These are phyloP conservation scores for Sebastes matsubarae DNA, from an alignment of 2,797 vertebrate genomes.

Conservation along the genomic window DNA sequence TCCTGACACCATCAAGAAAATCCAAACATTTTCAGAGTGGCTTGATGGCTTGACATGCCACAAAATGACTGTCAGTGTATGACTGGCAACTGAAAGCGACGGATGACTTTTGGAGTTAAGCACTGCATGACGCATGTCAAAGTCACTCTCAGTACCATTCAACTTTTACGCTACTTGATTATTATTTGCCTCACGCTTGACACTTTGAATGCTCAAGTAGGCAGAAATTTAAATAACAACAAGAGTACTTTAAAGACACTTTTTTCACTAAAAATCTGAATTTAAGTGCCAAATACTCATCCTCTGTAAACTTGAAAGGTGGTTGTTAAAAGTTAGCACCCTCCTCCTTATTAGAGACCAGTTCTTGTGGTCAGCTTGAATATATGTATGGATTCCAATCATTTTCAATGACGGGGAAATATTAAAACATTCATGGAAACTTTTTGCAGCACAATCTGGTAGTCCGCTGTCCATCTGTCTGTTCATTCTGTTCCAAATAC, in stretches of 20 bases:
- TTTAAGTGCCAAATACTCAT: not conserved
- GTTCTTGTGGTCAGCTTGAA: not conserved
- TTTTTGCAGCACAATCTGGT: not conserved
- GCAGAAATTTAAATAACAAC: conserved; percentile 28
- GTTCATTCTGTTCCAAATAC: not conserved
- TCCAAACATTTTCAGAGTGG: conserved; percentile 23
- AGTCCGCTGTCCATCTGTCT: not conserved
- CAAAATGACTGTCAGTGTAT: conserved; percentile 37
- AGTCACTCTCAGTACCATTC: conserved; percentile 29
- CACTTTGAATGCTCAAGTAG: conserved; percentile 28
- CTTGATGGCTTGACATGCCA: conserved; percentile 45
- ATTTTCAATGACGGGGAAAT: not conserved
- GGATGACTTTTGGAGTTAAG: conserved; percentile 34
- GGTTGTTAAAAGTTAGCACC: not conserved
- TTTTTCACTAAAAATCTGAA: not conserved
- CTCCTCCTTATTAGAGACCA: not conserved
- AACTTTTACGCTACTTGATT: conserved; percentile 17
- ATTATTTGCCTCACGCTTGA: conserved; percentile 38
- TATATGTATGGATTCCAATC: not conserved
- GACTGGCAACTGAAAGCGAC: conserved; percentile 48
- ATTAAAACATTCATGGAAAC: not conserved
- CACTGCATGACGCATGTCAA: conserved; percentile 34
- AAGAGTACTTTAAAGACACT: not conserved
- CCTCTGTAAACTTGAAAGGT: not conserved
- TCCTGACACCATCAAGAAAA: not conserved